Evolutionary conservation across 92 coral and sea anemone species (phyloP), one percentile per base, ranked within the genome.

Genomic region (Palythoa caribaeorum): DNA sequence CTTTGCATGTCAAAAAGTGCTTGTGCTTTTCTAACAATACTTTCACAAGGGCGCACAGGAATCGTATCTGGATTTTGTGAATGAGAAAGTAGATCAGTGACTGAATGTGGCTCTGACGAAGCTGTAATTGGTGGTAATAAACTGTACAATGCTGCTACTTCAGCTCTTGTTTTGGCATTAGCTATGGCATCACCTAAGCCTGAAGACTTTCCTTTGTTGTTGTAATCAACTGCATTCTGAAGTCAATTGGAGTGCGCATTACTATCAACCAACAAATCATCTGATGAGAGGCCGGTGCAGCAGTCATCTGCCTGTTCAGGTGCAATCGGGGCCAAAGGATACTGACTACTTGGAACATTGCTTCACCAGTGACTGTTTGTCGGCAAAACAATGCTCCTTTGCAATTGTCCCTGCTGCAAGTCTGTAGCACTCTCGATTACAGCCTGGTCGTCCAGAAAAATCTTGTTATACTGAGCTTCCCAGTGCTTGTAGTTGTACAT

Each of bases 121-220:
- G 71, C 71, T 63, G 28, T 63, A 16, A 63, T 28, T 9, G 62
- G 79, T 17, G 60, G 79, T 75, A 48, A 14, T n/a, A 75, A 75
- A 75, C 53, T 84, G 71, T 19, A 84, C 59, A 84, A 66, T 44
- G 92, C 89, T 68, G 92, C 92, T 54, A 65, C 62, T 77, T 89
- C 89, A 84, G 80, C 92, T 84, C 86, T 89, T 38, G 89, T 84
- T 69, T 17, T 84, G 73, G 83, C 89, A 10, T 71, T 69, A 63
- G 35, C 15, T 19, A 63, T 63, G 71, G 71, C 71, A 63, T 16
- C 71, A 19, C 21, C 35, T 63, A 63, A 63, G 71, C 37, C 71
- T 63, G 71, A 63, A 63, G 71, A 63, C 71, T 16, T 63, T 19
- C 16, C 21, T 68, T 54, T 76, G 60, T 66, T 77, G 59, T 65